These are phyloP conservation scores for Cyprinodon diabolis DNA, from an alignment of 2,797 vertebrate genomes.

Conservation along the genomic window DNA sequence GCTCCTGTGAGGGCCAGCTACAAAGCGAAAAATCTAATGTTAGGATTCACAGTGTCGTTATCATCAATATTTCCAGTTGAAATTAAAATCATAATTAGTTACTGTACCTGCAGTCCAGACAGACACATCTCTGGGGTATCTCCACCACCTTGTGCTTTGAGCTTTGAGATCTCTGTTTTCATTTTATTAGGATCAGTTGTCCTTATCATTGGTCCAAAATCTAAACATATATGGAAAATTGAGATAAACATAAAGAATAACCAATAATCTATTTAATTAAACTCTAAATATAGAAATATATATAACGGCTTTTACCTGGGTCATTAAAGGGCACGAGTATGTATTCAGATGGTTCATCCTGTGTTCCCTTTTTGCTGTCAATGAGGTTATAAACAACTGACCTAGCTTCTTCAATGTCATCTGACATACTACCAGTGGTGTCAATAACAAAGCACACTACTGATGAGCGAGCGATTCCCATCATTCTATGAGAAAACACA, in stretches of 20 bases:
- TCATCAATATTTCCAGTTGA: background rate
- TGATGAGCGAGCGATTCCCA: conserved; percentile 77
- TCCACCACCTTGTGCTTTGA: conserved; percentile 45
- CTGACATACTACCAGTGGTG: conserved; percentile 79
- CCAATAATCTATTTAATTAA: background rate
- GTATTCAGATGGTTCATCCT: conserved; percentile 81
- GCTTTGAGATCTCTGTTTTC: conserved; percentile 72
- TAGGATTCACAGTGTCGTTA: background rate
- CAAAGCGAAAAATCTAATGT: conserved; percentile 1
- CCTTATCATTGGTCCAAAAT: conserved; percentile 73
- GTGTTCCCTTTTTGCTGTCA: conserved; percentile 75
- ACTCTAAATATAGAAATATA: background rate
- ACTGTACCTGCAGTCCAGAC: conserved; percentile 77
- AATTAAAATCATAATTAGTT: background rate
- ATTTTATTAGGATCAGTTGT: conserved; percentile 71
- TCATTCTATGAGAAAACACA: conserved; percentile 62
- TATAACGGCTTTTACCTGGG: conserved; percentile 58
- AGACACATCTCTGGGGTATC: conserved; percentile 78
- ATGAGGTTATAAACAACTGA: conserved; percentile 63
- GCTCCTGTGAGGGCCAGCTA: conserved; percentile 79
- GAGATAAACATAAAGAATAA: background rate
- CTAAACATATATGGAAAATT: conserved; percentile 44
- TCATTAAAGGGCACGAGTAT: conserved; percentile 84
- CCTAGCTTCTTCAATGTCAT: conserved; percentile 71
- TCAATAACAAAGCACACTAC: conserved; percentile 81